Conservation (phyloP, 92 coral and sea anemone genomes). For the Umimayanthus chanpuru region DNA sequence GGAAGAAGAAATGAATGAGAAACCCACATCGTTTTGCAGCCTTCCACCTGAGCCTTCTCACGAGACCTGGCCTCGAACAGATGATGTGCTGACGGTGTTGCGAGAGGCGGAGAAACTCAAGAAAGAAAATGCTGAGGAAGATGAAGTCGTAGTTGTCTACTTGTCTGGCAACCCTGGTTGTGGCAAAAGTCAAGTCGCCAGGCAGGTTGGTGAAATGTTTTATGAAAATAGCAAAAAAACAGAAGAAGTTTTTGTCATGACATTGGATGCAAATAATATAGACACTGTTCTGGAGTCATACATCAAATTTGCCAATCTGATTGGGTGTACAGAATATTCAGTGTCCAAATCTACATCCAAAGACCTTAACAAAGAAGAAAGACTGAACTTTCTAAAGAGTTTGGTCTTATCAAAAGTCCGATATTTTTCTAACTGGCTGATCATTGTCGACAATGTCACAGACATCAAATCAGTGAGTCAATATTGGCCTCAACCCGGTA, state of each 20-base stretch:
- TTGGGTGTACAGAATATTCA: slow-evolving; percentile 14
- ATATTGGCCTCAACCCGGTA: too few species aligned
- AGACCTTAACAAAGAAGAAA: background rate
- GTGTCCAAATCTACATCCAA: too few species aligned
- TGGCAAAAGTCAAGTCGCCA: too few species aligned
- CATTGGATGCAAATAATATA: slow-evolving; percentile 43
- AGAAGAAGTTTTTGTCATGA: slow-evolving; percentile 43
- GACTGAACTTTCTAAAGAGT: slow-evolving; percentile 29
- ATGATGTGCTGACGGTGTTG: slow-evolving; percentile 12
- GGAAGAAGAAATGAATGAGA: slow-evolving; percentile 38
- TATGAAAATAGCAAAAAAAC: background rate
- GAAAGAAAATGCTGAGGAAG: background rate
- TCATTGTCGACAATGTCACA: too few species aligned
- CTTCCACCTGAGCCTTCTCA: background rate
- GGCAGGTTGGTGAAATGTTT: slow-evolving; percentile 6
- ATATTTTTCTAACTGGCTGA: background rate
- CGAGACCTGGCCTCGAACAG: slow-evolving; percentile 5
- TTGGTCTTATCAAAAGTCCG: slow-evolving; percentile 34
- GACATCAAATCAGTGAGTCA: too few species aligned
- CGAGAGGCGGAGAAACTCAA: background rate
- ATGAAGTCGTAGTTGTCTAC: background rate
- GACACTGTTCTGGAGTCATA: slow-evolving; percentile 48
- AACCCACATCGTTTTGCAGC: background rate
- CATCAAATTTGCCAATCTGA: slow-evolving; percentile 37
- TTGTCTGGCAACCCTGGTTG: too few species aligned